Evolutionary conservation across 2,113 vertebrate species (phyloP), one percentile per base, ranked within the genome.

Genomic region (Caracal caracal): DNA sequence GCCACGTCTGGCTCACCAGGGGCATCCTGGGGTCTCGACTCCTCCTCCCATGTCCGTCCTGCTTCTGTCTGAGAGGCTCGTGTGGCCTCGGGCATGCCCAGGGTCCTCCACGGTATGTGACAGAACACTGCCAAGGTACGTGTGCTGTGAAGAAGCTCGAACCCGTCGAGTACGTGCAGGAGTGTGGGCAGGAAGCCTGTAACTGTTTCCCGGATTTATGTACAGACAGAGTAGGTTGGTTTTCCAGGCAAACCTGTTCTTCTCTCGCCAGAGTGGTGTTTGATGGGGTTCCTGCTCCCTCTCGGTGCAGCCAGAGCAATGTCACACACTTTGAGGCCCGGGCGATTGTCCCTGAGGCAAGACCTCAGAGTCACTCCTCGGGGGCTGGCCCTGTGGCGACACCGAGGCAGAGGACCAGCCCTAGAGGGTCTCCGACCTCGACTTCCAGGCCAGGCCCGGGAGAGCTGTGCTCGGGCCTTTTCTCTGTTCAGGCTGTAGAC

Each of bases 91-190:
- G 1, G 35, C 2, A 1, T 10, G 26, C 71, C 49, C 2, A 0
- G 0, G 35, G 35, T 22, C 43, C 16, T 71, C 51, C 30, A 70
- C 4, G 6, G 63, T 4, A 1, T 47, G 30, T 66, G 43, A 26
- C 12, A 1, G 0, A 4, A 1, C 24, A 0, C 3, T 5, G 17
- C 75, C 26, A 1, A 10, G 10, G 35, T 6, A 11, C 81, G 15
- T 0, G 11, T 7, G 1, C 35, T 2, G 30, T 6, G 56, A 10
- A 0, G 13, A 12, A n/a, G 8, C 15, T 11, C 2, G 0, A 2
- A 13, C 51, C 40, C 40, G 1, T 15, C n/a, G 0, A 0, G 30
- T 2, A 1, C 0, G 6, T n/a, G 26, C 51, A 9, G 22, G 28
- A 6, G 28, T 10, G 6, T 3, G 0, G n/a, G 22, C 78, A 0